Evolutionary conservation across 2,797 vertebrate genomes (phyloP).

Genomic region (Urocyon cinereoargenteus): DNA sequence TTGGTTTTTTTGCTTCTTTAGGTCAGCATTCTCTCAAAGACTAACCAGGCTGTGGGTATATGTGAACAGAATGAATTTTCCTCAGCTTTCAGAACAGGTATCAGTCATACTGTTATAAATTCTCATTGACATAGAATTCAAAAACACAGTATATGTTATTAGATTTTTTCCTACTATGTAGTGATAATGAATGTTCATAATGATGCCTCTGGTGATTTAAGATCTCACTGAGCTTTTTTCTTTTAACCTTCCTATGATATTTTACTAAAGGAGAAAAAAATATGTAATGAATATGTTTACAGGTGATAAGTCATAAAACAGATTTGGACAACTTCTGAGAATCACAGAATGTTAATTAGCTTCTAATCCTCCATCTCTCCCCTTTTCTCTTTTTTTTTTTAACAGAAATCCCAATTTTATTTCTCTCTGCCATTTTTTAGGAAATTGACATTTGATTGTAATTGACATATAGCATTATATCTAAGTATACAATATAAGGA

Average conservation of each 20-base stretch:
- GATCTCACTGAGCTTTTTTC: background rate
- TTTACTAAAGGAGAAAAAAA: slow-evolving; percentile 4
- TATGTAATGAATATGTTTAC: background rate
- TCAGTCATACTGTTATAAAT: background rate
- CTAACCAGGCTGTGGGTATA: slow-evolving; percentile 78
- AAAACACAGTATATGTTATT: slow-evolving; percentile 22
- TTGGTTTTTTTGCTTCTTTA: slow-evolving; percentile 81
- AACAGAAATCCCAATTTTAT: background rate
- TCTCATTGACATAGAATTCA: slow-evolving; percentile 1
- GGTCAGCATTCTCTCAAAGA: slow-evolving; percentile 93
- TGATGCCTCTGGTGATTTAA: background rate
- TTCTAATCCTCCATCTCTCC: background rate
- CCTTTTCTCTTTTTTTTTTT: background rate
- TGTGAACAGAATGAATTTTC: slow-evolving; percentile 63
- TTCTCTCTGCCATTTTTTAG: background rate
- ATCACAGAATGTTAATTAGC: background rate
- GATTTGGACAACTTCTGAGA: background rate
- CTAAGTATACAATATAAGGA: background rate
- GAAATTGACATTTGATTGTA: background rate
- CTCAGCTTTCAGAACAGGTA: slow-evolving; percentile 85
- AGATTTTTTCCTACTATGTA: background rate
- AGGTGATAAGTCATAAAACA: background rate
- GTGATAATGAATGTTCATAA: background rate
- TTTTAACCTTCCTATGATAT: background rate
- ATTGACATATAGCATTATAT: background rate